Evolutionary conservation across 64 coral and sea anemone genomes (phyloP), one percentile per base, ranked within the genome.

Genomic region (Catalaphyllia jardinei): DNA sequence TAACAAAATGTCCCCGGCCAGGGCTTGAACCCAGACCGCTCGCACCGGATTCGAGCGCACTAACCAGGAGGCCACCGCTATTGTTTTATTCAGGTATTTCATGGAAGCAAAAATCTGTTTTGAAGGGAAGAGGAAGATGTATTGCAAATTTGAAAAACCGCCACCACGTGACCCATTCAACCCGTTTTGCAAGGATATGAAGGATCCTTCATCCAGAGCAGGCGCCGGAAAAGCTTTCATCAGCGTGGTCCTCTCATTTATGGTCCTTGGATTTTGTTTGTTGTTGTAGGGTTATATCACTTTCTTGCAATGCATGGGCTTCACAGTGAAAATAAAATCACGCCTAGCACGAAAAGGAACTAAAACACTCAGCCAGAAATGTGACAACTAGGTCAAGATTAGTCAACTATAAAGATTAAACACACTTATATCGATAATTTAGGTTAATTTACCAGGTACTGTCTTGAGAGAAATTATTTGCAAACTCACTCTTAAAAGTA

Each of bases 141-240:
- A 84, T 13, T 84, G 80, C 22, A 16, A 0, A 25, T 15, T 10
- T 1, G 19, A 65, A 3, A 84, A 50, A 18, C 80, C 80, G 16
- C 80, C 60, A 22, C 60, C 31, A 15, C 80, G 19, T n/a, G 80
- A 84, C 38, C 16, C 4, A 19, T 84, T 84, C 38, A 84, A 84
- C 49, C 80, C 80, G 31, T 84, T 84, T 24, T 84, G 80, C 35
- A 18, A 31, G 4, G 39, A 49, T 33, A 46, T 49, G 11, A 24
- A 27, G 62, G 80, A 82, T 24, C 79, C 30, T 5, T 31, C 79
- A 0, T 9, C 63, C 24, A 61, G 8, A 29, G 61, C 60, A 11
- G 62, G 61, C 18, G 31, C 31, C 8, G 35, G 24, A n/a, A 84
- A 67, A 14, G 33, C 33, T n/a, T 17, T 6, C 4, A 84, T 20